A percentile compares a stretch with the other conserved stretches of the same genome.
Conservation (phyloP, 2,113 vertebrate species). For the Aptenodytes patagonicus region DNA sequence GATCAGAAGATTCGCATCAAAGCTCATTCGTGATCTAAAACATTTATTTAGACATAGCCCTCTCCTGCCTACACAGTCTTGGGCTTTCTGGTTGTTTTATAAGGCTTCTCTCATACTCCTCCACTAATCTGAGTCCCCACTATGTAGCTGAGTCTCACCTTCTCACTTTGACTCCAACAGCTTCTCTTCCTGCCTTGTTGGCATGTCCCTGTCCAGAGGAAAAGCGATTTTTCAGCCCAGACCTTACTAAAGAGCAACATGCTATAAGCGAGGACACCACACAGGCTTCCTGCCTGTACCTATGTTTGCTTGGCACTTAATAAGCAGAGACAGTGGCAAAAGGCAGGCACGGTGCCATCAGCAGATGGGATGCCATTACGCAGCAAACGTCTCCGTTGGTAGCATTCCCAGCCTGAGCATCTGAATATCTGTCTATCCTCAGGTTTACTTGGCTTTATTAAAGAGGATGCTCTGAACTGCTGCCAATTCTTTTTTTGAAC, state of each 20-base stretch:
- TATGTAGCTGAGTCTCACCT: not conserved
- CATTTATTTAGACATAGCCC: not conserved
- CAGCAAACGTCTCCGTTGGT: not conserved
- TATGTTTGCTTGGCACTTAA: not conserved
- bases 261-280: not conserved
- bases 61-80: not conserved
- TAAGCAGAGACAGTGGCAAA: slow-evolving; percentile 1
- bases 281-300: not conserved
- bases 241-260: not conserved
- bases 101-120: not conserved
- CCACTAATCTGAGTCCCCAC: not conserved
- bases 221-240: not conserved
- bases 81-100: not conserved
- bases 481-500: slow-evolving; percentile 34
- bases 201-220: not conserved
- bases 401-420: slow-evolving; percentile 31
- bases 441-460: slow-evolving; percentile 47
- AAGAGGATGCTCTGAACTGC: not conserved
- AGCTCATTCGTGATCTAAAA: not conserved
- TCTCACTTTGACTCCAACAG: not conserved
- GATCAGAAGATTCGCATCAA: not conserved
- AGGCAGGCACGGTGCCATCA: slow-evolving; percentile 25
- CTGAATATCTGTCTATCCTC: slow-evolving; percentile 29
- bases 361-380: slow-evolving; percentile 5
- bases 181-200: not conserved